Base-by-base conservation (phyloP, 2,797 vertebrate species). In the Cygnus olor region DNA sequence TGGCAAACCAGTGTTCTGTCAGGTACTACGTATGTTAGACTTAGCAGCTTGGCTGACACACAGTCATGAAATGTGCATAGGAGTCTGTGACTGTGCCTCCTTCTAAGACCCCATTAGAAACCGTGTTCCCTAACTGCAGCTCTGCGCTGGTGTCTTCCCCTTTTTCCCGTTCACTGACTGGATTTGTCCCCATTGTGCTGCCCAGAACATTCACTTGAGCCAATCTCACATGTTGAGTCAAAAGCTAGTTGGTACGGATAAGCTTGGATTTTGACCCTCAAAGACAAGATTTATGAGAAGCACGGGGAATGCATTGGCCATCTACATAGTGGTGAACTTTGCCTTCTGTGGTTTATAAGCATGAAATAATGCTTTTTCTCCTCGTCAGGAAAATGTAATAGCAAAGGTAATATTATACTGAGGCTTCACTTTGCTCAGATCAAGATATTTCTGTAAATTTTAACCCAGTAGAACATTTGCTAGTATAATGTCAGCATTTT, bases 371-470 rank as follows among this genome's bases (percentile, higher is more conserved):
- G n/a, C 53, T 90, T 65, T 60, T 27, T 78, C 17, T 77, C 60
- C 49, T 80, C 4, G 14, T 77, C 53, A 77, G 81, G 51, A 81
- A 79, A 74, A 78, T 66, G 18, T 61, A 66, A 3, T 45, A 83
- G 58, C 44, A 57, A 49, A 88, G 36, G 34, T 65, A 80, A 57
- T 78, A 57, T 74, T 82, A 25, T 51, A 51, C 24, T 11, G 34
- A 79, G 27, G 58, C 57, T 76, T 94, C 7, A 0, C 76, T 85
- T 92, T 6, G 20, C 69, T 93, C 54, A 77, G 57, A 82, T 57
- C n/a, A n/a, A 66, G 70, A 40, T 88, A 61, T 49, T 82, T 80
- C 80, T 94, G 49, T 80, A 77, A 71, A 17, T 89, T 95, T 65
- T 6, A 92, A 61, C 27, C 66, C 65, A 63, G 68, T 22, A 92